phyloP scores from a whole-genome alignment of 2,113 vertebrate genomes.

The Pseudopipra pipra region DNA sequence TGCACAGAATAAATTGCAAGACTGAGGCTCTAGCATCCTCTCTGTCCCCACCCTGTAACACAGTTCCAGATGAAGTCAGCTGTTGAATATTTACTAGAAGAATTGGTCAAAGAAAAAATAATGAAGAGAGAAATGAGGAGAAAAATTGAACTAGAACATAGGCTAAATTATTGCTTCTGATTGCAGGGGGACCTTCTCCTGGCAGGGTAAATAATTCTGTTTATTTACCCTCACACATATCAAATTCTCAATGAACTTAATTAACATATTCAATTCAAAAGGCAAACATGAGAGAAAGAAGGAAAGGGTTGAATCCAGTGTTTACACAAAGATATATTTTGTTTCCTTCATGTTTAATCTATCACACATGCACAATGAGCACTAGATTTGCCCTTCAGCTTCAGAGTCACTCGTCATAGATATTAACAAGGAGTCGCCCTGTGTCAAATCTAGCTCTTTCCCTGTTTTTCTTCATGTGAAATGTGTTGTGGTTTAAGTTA shows the following conservation, averaged over 20 bases:
- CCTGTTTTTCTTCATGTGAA: not conserved
- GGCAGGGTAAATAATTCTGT: not conserved
- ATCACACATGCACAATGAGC: not conserved
- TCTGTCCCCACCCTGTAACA: not conserved
- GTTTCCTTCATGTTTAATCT: not conserved
- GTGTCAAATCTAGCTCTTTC: not conserved
- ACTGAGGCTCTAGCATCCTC: not conserved
- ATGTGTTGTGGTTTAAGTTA: not conserved
- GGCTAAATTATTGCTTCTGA: not conserved
- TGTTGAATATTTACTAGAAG: not conserved
- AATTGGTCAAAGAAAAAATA: not conserved
- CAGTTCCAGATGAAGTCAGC: not conserved
- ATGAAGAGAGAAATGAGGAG: not conserved
- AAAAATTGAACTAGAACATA: not conserved
- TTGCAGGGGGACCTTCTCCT: not conserved
- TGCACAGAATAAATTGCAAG: not conserved
- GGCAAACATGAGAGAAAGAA: not conserved
- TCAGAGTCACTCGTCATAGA: not conserved
- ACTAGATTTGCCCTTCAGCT: not conserved
- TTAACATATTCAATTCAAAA: not conserved
- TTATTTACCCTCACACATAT: not conserved
- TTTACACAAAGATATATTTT: not conserved
- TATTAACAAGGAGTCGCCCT: not conserved
- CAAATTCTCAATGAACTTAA: slow-evolving; percentile 8
- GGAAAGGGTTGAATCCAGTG: not conserved